Percentiles rank a stretch among this genome's conserved stretches.
These are phyloP conservation scores for Erinaceus europaeus DNA, from an alignment of 2,113 vertebrate genomes.

Conservation along the genomic window DNA sequence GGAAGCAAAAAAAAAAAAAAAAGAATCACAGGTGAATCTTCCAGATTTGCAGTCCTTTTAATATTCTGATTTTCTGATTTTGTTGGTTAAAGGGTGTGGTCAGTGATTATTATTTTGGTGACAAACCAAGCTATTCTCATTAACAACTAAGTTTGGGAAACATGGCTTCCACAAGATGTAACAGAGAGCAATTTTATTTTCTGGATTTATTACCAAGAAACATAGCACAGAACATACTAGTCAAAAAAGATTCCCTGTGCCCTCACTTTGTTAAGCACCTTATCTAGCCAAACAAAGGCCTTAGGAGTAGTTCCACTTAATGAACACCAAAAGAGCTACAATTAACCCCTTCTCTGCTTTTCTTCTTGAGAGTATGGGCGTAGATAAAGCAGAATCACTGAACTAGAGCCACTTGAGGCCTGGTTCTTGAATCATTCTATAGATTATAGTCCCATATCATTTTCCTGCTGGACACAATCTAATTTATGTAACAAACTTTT, in stretches of 20 bases:
- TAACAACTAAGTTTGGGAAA: neutral
- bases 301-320: neutral
- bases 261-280: too few relatives aligned
- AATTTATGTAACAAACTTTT: neutral
- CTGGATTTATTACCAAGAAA: neutral
- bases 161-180: neutral
- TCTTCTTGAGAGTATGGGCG: neutral
- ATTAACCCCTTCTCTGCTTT: neutral
- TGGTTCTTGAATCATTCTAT: neutral
- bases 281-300: neutral
- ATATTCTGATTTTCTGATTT: too few relatives aligned
- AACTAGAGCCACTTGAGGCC: neutral
- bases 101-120: neutral
- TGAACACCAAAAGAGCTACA: neutral
- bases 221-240: neutral
- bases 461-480: rapidly evolving
- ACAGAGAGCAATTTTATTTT: neutral
- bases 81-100: too few relatives aligned
- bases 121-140: neutral
- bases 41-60: too few relatives aligned
- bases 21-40: too few relatives aligned
- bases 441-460: neutral
- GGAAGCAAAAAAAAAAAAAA: too few relatives aligned
- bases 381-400: neutral
- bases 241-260: neutral